phyloP scores from a whole-genome alignment of 2,797 vertebrate genomes.

The Acipenser ruthenus region DNA sequence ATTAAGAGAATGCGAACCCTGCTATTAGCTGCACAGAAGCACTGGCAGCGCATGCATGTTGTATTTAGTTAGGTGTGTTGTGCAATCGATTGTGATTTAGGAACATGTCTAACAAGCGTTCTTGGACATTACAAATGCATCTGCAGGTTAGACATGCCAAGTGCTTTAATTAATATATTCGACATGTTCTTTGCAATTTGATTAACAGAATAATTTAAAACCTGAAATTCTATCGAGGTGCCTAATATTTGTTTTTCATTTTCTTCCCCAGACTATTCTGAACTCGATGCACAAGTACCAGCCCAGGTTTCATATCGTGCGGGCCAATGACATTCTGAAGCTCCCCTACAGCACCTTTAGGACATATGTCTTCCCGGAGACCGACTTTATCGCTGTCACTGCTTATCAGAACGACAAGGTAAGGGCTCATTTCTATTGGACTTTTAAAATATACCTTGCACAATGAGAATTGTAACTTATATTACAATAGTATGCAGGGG shows the following conservation, averaged over 20 bases:
- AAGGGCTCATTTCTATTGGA: constrained; percentile 15
- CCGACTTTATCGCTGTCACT: constrained; percentile 94
- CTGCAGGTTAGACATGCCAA: too few species aligned
- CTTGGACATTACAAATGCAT: too few species aligned
- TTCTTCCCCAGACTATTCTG: constrained; percentile 78
- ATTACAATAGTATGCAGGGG: too few species aligned
- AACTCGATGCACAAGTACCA: constrained; percentile 99
- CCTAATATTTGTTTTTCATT: constrained; percentile 21
- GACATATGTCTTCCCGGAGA: constrained; percentile 96
- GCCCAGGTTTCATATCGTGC: constrained; percentile 91
- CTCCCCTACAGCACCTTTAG: constrained; percentile 96
- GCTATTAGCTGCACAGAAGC: too few species aligned
- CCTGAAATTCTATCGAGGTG: background rate
- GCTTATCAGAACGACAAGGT: constrained; percentile 99
- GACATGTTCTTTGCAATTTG: constrained; percentile 5
- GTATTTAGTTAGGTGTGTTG: too few species aligned
- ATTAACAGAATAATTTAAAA: constrained; percentile 1
- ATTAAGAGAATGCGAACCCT: too few species aligned
- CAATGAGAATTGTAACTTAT: too few species aligned
- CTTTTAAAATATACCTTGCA: too few species aligned
- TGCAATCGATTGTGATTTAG: too few species aligned
- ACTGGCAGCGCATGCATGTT: too few species aligned
- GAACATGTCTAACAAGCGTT: too few species aligned
- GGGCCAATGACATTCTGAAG: constrained; percentile 97
- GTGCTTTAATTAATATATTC: background rate